Evolutionary conservation across 2,113 vertebrate genomes (phyloP), one percentile per base, ranked within the genome.

Genomic region (Cheirogaleus medius): DNA sequence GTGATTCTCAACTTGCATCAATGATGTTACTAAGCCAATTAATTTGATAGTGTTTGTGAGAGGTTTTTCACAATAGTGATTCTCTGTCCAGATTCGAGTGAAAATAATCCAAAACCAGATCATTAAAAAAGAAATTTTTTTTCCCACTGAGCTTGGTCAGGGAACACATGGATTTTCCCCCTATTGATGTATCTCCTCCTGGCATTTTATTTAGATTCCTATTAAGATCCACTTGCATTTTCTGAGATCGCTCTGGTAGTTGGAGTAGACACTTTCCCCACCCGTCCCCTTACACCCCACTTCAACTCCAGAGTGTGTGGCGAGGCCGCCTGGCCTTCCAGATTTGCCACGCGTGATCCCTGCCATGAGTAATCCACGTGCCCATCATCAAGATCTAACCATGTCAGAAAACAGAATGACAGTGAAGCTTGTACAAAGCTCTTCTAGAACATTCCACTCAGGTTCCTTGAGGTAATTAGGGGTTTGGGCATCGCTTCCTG

Each of bases 101-200:
- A 96, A 81, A 88, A 92, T 87, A 32, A 93, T 73, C 82, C 73
- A 64, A 97, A 95, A 42, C 37, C 27, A 83, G 47, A 49, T 78
- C 52, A 77, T 64, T 85, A 13, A 78, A 74, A 64, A 76, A 21
- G 39, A 39, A 23, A 0, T 4, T 27, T 29, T 52, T 52, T 42
- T 69, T 1, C 29, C 42, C 84, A 66, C 10, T 66, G 49, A 77
- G 13, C 2, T 42, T 85, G 17, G 63, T 58, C 21, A 84, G 54
- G n/a, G 5, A 82, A 29, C 77, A 47, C 39, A 69, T 25, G 52
- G 34, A 42, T 44, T 84, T 29, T 9, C 7, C 9, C 71, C 5
- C 3, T 1, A 2, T 39, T 64, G 56, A 32, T 27, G 11, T 54
- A 4, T 18, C n/a, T 77, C 27, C 60, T 37, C 29, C 34, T 84